Base-by-base conservation (phyloP, 2,113 vertebrate genomes). In the Antechinus stuartii region DNA sequence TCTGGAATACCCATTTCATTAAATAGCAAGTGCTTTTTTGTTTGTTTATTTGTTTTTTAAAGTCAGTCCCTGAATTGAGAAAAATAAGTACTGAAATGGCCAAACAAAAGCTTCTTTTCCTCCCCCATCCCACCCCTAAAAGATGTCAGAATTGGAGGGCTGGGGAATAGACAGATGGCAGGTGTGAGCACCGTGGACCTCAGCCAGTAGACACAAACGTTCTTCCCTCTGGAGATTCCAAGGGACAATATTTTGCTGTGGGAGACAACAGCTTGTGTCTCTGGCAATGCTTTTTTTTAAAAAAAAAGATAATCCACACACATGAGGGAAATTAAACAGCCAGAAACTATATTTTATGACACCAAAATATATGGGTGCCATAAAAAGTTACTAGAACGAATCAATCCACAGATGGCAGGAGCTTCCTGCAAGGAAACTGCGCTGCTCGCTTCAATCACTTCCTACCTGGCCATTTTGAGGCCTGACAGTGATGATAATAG, bases 191-290 rank as follows among this genome's bases (percentile, higher is more conserved):
- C 11, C 1, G 1, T 54, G 27, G 35, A 95, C 97, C 93, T 89
- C 92, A 76, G 89, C 95, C 96, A 97, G 97, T 95, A 95, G 53
- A n/a, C 76, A 95, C 89, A 93, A 96, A 93, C 4, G 57, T 47
- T 94, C 49, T 6, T 50, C 27, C 55, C 95, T 2, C 35, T 92
- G 90, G 47, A 19, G n/a, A 46, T 96, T 97, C 96, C 94, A 96
- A 95, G 95, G 92, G 42, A 76, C 52, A 91, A 54, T 96, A 16
- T 25, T 55, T 93, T 96, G 94, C 54, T 93, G 90, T 46, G 93
- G 91, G 95, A 96, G 50, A 2, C 1, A 94, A 93, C 90, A 97
- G 57, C 53, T 92, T 46, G 47, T 90, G 53, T 42, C 90, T 94
- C 92, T 94, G 26, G 46, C 25, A 93, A 84, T n/a, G 68, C 68